Conservation (phyloP, 2,113 vertebrate genomes). For the Rhinolophus sinicus region DNA sequence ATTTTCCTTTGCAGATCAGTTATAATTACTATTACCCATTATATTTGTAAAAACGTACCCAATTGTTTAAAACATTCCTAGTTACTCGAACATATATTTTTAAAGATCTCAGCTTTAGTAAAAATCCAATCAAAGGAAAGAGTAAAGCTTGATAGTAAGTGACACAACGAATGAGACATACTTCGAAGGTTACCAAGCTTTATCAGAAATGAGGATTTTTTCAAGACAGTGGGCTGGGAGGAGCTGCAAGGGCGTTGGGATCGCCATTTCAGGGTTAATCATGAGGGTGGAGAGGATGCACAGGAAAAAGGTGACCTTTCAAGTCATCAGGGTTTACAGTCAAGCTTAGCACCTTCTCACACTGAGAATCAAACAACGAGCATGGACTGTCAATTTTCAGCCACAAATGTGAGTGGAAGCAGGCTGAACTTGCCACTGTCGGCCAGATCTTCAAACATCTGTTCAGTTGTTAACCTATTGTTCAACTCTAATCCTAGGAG, state of each 20-base stretch:
- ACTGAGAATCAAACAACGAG: neutral
- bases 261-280: neutral
- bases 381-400: neutral
- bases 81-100: neutral
- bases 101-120: constrained; percentile 23
- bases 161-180: neutral
- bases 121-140: neutral
- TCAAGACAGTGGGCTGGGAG: neutral
- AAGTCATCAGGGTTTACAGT: neutral
- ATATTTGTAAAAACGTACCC: neutral
- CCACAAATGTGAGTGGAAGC: neutral
- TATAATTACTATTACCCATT: neutral
- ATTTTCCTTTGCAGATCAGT: constrained; percentile 69
- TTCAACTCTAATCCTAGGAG: neutral
- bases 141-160: neutral
- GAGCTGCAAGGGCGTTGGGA: neutral
- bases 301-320: neutral
- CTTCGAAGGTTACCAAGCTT: neutral
- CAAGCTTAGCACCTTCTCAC: neutral
- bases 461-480: neutral
- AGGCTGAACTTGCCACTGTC: neutral
- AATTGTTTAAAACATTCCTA: neutral
- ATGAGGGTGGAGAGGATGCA: neutral
- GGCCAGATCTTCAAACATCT: neutral
- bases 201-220: neutral